These are phyloP conservation scores for Phenganax stokvisi DNA, from an alignment of 92 coral and sea anemone genomes.

Conservation along the genomic window DNA sequence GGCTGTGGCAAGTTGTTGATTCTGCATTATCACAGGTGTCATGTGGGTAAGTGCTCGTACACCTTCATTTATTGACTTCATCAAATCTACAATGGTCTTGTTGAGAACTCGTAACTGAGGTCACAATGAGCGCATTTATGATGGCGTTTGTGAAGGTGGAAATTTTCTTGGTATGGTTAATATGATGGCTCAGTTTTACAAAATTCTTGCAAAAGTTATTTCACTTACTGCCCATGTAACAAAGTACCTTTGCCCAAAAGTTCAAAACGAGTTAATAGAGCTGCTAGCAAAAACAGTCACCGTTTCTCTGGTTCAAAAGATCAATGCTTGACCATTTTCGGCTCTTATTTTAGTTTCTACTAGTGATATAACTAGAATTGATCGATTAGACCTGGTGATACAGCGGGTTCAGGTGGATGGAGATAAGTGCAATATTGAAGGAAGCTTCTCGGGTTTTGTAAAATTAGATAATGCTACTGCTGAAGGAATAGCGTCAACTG, in stretches of 20 bases:
- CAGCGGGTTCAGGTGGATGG: slow-evolving; percentile 13
- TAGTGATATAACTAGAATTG: slow-evolving; percentile 21
- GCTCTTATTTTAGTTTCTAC: slow-evolving; percentile 21
- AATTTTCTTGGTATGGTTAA: slow-evolving; percentile 33
- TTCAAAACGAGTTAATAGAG: slow-evolving; percentile 23
- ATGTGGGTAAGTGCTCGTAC: slow-evolving; percentile 1
- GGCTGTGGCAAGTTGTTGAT: neutral
- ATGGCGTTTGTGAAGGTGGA: slow-evolving; percentile 25
- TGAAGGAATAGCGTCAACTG: neutral
- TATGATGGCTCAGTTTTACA: slow-evolving; percentile 33
- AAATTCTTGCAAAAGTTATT: slow-evolving; percentile 18
- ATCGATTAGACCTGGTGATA: neutral
- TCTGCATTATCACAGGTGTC: neutral
- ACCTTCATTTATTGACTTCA: slow-evolving; percentile 1
- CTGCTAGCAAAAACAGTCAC: slow-evolving; percentile 30
- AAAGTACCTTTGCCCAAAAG: slow-evolving; percentile 22
- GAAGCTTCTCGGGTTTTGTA: slow-evolving; percentile 12
- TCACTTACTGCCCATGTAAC: slow-evolving; percentile 30
- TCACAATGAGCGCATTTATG: slow-evolving; percentile 26
- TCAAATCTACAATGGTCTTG: neutral
- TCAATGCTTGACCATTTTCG: slow-evolving; percentile 10
- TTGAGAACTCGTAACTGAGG: slow-evolving; percentile 10
- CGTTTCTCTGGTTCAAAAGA: slow-evolving; percentile 11
- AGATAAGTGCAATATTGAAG: slow-evolving; percentile 6
- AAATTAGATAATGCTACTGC: slow-evolving; percentile 17